phyloP scores from a whole-genome alignment of 2,888 invertebrate genomes.

The Hymenopus coronatus region DNA sequence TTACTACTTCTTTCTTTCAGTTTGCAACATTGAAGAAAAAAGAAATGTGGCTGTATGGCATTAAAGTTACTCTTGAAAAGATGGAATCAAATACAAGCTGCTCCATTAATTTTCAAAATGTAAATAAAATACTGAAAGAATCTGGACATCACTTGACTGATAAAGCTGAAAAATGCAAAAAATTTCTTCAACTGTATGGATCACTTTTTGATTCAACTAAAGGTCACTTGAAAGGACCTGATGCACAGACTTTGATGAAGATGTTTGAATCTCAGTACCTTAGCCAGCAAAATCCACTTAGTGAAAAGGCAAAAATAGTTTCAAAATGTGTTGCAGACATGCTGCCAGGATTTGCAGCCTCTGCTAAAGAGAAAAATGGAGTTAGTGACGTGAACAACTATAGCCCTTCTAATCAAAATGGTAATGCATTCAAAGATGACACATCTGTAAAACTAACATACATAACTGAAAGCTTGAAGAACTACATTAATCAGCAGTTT shows the following conservation, averaged over 20 bases:
- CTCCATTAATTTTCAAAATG: constrained; percentile 36
- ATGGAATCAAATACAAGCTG: constrained; percentile 35
- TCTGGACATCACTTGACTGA: constrained; percentile 38
- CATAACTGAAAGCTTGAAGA: constrained; percentile 30
- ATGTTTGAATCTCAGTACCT: constrained; percentile 37
- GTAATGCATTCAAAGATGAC: constrained; percentile 27
- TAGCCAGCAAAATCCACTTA: constrained; percentile 29
- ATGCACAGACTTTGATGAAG: constrained; percentile 36
- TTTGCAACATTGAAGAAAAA: constrained; percentile 38
- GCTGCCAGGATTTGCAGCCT: constrained; percentile 28
- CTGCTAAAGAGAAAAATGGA: constrained; percentile 22
- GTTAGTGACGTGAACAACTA: constrained; percentile 34
- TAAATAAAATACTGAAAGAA: constrained; percentile 37
- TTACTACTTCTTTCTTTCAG: constrained; percentile 18
- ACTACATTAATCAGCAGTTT: constrained; percentile 44
- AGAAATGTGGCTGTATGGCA: constrained; percentile 48
- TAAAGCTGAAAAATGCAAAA: constrained; percentile 38
- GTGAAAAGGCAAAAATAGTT: constrained; percentile 33
- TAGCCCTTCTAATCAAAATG: constrained; percentile 24
- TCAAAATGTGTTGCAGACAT: constrained; percentile 35
- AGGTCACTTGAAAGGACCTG: constrained; percentile 29
- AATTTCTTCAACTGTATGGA: constrained; percentile 37
- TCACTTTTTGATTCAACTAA: constrained; percentile 22
- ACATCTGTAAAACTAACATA: constrained; percentile 29
- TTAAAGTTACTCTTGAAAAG: constrained; percentile 41